Conservation (phyloP, 2,113 vertebrate species). For the Trochalopteron elliotii region DNA sequence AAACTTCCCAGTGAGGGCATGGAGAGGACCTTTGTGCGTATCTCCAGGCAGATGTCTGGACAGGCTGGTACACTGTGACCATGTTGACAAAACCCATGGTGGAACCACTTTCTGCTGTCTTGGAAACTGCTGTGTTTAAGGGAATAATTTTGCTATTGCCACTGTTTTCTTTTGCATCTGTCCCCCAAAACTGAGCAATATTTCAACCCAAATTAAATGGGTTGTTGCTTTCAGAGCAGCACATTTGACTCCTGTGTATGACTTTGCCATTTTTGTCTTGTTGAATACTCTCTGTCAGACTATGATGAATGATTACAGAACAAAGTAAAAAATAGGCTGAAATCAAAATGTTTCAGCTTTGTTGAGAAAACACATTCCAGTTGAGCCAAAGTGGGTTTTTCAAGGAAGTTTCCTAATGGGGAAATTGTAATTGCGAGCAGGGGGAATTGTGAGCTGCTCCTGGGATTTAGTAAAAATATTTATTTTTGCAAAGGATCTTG, state of each 20-base stretch:
- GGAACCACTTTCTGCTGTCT: neutral
- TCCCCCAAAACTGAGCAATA: neutral
- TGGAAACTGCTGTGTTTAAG: neutral
- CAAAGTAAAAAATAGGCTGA: neutral
- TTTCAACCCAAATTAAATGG: neutral
- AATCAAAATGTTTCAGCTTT: conserved; percentile 60
- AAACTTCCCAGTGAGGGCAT: neutral
- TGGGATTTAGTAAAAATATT: conserved; percentile 66
- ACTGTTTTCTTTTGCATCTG: conserved; percentile 9
- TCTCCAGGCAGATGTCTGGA: neutral
- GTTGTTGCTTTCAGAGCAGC: neutral
- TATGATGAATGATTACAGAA: conserved; percentile 44
- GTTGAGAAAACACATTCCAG: conserved; percentile 61
- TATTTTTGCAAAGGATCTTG: conserved; percentile 56
- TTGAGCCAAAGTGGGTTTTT: conserved; percentile 56
- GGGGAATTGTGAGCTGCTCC: conserved; percentile 46
- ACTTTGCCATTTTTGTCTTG: conserved; percentile 14
- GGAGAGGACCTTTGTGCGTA: neutral
- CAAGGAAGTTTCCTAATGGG: conserved; percentile 64
- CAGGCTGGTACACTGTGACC: neutral
- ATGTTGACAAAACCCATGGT: neutral
- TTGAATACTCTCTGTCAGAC: neutral
- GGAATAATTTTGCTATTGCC: neutral
- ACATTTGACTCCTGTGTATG: neutral
- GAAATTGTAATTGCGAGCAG: conserved; percentile 60